Evolutionary conservation across 2,888 invertebrate genomes (phyloP), one percentile per base, ranked within the genome.

Genomic region (Anticlea derivata): DNA sequence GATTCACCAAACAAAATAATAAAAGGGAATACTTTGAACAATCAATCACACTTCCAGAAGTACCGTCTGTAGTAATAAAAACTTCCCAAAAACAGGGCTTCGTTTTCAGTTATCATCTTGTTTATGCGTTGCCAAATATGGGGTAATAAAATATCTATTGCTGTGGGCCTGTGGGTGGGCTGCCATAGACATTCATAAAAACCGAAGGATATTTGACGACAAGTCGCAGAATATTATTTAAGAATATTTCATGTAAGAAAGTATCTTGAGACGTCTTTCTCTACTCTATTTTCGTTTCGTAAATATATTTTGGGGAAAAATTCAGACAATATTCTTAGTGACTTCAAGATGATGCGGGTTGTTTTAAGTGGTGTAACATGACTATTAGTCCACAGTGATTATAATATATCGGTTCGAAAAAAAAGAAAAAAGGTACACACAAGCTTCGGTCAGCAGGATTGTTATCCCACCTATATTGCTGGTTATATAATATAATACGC

Each of bases 51-150:
- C 59, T 65, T 61, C 34, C 44, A 48, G 27, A 49, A 68, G 50
- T 57, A 59, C 58, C 65, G 61, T 65, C 49, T 55, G 48, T 39
- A 43, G 46, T 60, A 50, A 61, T 67, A 68, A 65, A 60, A 71
- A 66, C 58, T 55, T 60, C 55, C 58, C 60, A 62, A 57, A 61
- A 63, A 65, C 62, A 63, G 61, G 44, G 51, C 63, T 61, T 58
- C 60, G 67, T 66, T 61, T 60, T 56, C 63, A 62, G 70, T 66
- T 65, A 73, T 65, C 67, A 64, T 68, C 63, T 66, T 73, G 74
- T 73, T 70, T 74, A 74, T 70, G 63, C 52, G 68, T 60, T 63
- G 62, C 70, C 65, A 66, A 73, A 73, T 68, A 68, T 70, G 68
- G 63, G 52, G 64, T 67, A 55, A 50, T 60, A 62, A 73, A 71